Conservation (phyloP, 2,797 vertebrate species). For the Antennarius maculatus region DNA sequence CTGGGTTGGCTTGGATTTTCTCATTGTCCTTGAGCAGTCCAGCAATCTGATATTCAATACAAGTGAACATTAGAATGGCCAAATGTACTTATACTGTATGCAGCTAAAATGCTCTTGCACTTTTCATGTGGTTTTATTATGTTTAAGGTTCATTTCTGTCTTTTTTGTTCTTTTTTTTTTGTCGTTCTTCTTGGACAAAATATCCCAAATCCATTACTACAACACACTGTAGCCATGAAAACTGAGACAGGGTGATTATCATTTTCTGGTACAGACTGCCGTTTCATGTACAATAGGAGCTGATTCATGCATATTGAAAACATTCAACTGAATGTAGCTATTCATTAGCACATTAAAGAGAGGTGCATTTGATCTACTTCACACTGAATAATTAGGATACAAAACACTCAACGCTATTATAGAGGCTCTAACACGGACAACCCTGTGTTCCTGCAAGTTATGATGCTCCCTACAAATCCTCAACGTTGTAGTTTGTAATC, state of each 20-base stretch:
- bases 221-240: constrained; percentile 38
- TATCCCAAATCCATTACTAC: constrained; percentile 35
- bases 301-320: constrained; percentile 77
- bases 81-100: not conserved
- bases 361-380: constrained; percentile 77
- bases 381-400: constrained; percentile 66
- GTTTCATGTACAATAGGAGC: constrained; percentile 64
- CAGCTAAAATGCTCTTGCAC: constrained; percentile 2
- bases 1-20: constrained; percentile 91
- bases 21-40: constrained; percentile 93
- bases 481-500: constrained; percentile 32
- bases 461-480: constrained; percentile 13
- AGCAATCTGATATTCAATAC: constrained; percentile 83
- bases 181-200: constrained; percentile 34
- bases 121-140: constrained; percentile 2
- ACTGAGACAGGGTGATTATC: constrained; percentile 65
- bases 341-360: constrained; percentile 83
- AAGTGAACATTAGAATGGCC: not conserved
- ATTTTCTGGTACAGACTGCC: constrained; percentile 52
- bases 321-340: constrained; percentile 49
- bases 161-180: no score
- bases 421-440: constrained; percentile 37
- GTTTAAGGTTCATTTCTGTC: constrained; percentile 30
- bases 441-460: constrained; percentile 15
- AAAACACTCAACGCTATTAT: constrained; percentile 44